Evolutionary conservation across 2,888 invertebrate species (phyloP), one percentile per base, ranked within the genome.

Genomic region (Nysson spinosus): DNA sequence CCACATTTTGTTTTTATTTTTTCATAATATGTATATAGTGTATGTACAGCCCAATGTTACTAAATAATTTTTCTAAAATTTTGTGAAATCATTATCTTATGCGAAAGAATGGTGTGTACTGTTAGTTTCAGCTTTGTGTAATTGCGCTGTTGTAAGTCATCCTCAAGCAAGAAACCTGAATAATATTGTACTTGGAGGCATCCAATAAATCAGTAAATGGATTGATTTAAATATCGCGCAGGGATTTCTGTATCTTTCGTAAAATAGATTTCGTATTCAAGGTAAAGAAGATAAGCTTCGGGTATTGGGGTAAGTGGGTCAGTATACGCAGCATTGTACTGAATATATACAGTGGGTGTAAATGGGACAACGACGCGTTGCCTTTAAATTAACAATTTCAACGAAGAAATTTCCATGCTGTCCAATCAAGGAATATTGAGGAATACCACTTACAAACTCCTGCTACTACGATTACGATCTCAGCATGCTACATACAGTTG

Each of bases 291-390:
- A n/a, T n/a, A n/a, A n/a, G n/a, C n/a, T n/a, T n/a, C n/a, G n/a
- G n/a, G 47, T 62, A 76, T 73, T 47, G 67, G 37, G 73, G 76
- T 64, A 74, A 74, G 56, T 69, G 57, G 75, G 75, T 71, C 75
- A 63, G 47, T 7, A 37, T 47, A 50, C 57, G 58, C 50, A 60
- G 22, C 50, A 61, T 51, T 56, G 66, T 60, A 37, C 50, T 46
- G 64, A 35, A 46, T 42, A 50, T 24, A 56, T 35, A 44, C 24
- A 20, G 68, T 72, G 50, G 62, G 72, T 56, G 73, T 75, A 75
- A 71, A 71, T 64, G 54, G 67, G 49, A 34, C 54, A 37, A 32
- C 42, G 20, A 19, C 19, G 30, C 39, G 55, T 43, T 57, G 55
- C 57, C 65, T 62, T 70, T 49, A 54, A 62, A 54, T 70, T 67